Base-by-base conservation (phyloP, 2,888 invertebrate genomes). In the Rutpela maculata region DNA sequence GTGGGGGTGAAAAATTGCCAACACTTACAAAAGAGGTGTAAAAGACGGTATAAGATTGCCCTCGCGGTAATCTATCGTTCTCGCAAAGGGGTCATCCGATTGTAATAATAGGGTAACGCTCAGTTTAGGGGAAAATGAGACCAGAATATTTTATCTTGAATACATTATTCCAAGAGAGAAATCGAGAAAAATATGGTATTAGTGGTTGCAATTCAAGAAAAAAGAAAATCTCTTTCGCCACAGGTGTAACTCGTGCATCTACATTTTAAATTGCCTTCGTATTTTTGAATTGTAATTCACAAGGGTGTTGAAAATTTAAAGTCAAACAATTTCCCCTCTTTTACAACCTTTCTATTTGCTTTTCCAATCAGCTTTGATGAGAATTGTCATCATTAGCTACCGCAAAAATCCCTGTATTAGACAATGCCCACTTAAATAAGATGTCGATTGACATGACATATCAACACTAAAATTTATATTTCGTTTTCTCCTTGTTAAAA, bases 51-150 rank as follows among this genome's bases (percentile, higher is more conserved):
- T 73, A 78, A 80, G 79, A 81, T 79, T 81, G 81, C 81, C 81
- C 72, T 71, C 50, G 50, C 75, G 79, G 83, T 84, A 84, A 86
- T 86, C 83, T 83, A 85, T 85, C 79, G 84, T 84, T 77, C 81
- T n/a, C 82, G 72, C 85, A 87, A 87, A 86, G 84, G 87, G 88
- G 88, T 88, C 88, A 88, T 88, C 86, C 85, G 86, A 88, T 88
- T 87, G 88, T 87, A 87, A 88, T 88, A 88, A 88, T 87, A 86
- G 88, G 88, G 88, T 87, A 88, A 85, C 86, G 85, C 85, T 85
- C 85, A 84, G 84, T 86, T 85, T 87, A 85, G 84, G 87, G 87
- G 86, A 86, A 86, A 87, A 88, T 88, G 87, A 87, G 88, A 88
- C 87, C 84, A 82, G 88, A 88, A 88, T 88, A 88, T 88, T 87